Base-by-base conservation (phyloP, 2,797 vertebrate genomes). In the Scarus forsteni region DNA sequence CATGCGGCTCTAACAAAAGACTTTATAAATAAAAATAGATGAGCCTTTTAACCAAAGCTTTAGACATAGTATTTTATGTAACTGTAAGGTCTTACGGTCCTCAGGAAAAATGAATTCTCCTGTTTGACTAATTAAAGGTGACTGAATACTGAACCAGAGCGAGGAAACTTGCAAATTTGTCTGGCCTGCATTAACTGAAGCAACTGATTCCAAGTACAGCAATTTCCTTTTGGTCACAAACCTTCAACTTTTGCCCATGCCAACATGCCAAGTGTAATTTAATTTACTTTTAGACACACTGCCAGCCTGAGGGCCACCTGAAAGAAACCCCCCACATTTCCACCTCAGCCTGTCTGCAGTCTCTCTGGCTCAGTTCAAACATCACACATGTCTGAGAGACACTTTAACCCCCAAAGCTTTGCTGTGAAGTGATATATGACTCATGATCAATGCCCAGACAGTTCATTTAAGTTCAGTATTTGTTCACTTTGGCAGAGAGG, bases 231-330 rank as follows among this genome's bases (percentile, higher is more conserved):
- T 27, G 43, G 59, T 63, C 10, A 11, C 44, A 61, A 75, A 75
- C 43, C 35, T 44, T 44, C 19, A 58, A 2, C 15, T 57, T 69
- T 60, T 42, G 16, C 34, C 50, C 0, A 6, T 40, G 55, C 61
- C 67, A 81, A 78, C 60, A 65, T 54, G 66, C 60, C 56, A 61
- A n/a, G 4, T 27, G 27, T 27, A 27, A 72, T 58, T 77, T 48
- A 50, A 73, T 81, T 79, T 77, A 54, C 57, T 60, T 59, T 68
- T 60, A 44, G 66, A 13, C n/a, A 27, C 14, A 0, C 59, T 56
- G 74, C 75, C 86, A 70, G 71, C 53, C 68, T 42, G 46, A 7
- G 49, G 77, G 73, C 84, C 79, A 80, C 85, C 83, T 84, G 53
- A 78, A 70, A 75, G 72, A 50, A 76, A 53, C 65, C 70, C 73